Evolutionary conservation across 1,140 invertebrate species (phyloP).

Genomic region (Euschistus heros): DNA sequence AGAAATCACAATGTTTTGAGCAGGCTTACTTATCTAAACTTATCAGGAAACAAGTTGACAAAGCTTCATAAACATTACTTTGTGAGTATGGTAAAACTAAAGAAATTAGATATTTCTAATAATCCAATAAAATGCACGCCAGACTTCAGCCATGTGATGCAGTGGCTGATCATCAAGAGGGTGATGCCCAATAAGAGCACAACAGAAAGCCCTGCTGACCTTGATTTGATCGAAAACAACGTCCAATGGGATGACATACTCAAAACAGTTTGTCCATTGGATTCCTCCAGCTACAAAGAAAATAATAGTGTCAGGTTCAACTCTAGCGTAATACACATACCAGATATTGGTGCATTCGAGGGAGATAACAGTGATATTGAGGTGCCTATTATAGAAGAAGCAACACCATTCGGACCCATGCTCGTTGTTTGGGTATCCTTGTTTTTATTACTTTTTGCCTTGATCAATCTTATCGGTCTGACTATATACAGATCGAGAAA

Average conservation of each 20-base stretch:
- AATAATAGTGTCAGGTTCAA: neutral
- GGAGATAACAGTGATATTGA: neutral
- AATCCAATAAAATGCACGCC: conserved; percentile 38
- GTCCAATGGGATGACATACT: conserved; percentile 24
- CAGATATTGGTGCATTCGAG: neutral
- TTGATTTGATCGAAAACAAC: conserved; percentile 22
- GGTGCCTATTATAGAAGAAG: conserved; percentile 8
- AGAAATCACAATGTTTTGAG: conserved; percentile 38
- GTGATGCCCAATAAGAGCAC: conserved; percentile 34
- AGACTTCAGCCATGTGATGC: conserved; percentile 36
- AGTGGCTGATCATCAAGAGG: conserved; percentile 37
- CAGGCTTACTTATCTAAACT: conserved; percentile 30
- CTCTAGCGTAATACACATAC: neutral
- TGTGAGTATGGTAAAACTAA: conserved; percentile 24
- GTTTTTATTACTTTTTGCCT: conserved; percentile 10
- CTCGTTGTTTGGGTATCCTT: conserved; percentile 14
- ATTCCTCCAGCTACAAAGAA: neutral
- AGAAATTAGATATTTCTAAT: conserved; percentile 35
- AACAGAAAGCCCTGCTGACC: conserved; percentile 17
- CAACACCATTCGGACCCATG: conserved; percentile 20
- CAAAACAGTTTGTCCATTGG: conserved; percentile 18
- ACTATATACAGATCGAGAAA: conserved; percentile 15
- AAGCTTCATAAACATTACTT: conserved; percentile 26
- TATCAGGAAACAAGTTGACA: conserved; percentile 30
- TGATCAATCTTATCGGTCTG: conserved; percentile 16